Conservation (phyloP, 64 coral and sea anemone species). For the Stylophora pistillata region DNA sequence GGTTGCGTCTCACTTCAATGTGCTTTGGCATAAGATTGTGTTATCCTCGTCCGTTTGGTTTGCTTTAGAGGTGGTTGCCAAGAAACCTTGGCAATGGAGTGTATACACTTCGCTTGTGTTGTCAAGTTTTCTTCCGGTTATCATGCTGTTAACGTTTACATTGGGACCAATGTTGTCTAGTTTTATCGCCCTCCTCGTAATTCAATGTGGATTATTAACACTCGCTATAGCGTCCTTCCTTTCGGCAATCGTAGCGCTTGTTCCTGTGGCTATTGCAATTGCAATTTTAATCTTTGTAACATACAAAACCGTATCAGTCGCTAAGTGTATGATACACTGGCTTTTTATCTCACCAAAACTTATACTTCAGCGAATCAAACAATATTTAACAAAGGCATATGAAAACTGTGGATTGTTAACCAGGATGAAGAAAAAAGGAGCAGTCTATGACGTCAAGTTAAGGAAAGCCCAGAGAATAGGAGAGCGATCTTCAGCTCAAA, state of each 20-base stretch:
- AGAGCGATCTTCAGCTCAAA: neutral
- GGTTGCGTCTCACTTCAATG: neutral
- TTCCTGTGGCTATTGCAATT: neutral
- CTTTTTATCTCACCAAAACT: neutral
- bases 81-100: slow-evolving; percentile 36
- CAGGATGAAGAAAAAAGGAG: neutral
- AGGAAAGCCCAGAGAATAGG: neutral
- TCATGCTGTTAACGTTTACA: neutral
- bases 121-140: slow-evolving; percentile 1
- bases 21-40: slow-evolving; percentile 40
- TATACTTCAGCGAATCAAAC: neutral
- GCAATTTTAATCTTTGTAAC: neutral
- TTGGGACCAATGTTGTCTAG: neutral
- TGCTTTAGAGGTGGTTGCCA: slow-evolving; percentile 12
- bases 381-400: neutral
- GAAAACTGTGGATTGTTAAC: neutral
- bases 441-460: neutral
- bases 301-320: neutral
- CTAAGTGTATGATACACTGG: neutral
- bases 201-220: slow-evolving; percentile 4
- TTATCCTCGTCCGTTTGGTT: neutral
- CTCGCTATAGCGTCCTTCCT: neutral
- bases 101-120: neutral
- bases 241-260: neutral
- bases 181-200: neutral